These are phyloP conservation scores for Leptinotarsa tumamoca DNA, from an alignment of 2,888 invertebrate species.

Conservation along the genomic window DNA sequence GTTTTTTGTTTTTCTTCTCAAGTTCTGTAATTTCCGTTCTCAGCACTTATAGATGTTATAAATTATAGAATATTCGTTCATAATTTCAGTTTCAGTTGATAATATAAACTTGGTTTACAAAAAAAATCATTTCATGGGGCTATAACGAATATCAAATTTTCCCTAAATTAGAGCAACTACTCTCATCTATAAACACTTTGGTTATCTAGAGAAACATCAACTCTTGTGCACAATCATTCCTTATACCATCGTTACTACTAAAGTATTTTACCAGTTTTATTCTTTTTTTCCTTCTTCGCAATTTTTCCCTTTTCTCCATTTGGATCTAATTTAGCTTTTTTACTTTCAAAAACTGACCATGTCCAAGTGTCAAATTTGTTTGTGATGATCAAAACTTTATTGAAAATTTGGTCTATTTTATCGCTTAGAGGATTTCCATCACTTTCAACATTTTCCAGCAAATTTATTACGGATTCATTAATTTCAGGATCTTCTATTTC, in stretches of 20 bases:
- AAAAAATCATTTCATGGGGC: no score
- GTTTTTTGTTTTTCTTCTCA: no score
- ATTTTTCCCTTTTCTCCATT: constrained; percentile 4
- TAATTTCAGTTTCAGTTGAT: no score
- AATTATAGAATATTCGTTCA: no score
- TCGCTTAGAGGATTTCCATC: background rate
- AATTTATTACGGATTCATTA: constrained; percentile 13
- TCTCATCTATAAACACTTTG: no score
- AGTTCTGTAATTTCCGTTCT: no score
- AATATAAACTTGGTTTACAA: no score
- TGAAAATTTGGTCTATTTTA: constrained; percentile 20
- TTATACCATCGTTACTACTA: constrained; percentile 47
- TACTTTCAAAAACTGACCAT: constrained; percentile 25
- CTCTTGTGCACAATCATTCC: constrained; percentile 43
- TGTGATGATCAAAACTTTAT: constrained; percentile 6
- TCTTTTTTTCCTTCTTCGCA: constrained; percentile 20
- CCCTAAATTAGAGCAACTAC: no score
- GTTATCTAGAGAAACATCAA: no score
- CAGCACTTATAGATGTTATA: no score
- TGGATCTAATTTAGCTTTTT: constrained; percentile 25
- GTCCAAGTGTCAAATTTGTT: constrained; percentile 21
- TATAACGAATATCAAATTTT: no score
- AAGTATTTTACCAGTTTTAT: constrained; percentile 50
- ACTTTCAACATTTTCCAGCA: constrained; percentile 15
- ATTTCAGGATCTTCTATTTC: constrained; percentile 29